These are phyloP conservation scores for Monochamus alternatus DNA, from an alignment of 2,888 invertebrate species.

Conservation along the genomic window DNA sequence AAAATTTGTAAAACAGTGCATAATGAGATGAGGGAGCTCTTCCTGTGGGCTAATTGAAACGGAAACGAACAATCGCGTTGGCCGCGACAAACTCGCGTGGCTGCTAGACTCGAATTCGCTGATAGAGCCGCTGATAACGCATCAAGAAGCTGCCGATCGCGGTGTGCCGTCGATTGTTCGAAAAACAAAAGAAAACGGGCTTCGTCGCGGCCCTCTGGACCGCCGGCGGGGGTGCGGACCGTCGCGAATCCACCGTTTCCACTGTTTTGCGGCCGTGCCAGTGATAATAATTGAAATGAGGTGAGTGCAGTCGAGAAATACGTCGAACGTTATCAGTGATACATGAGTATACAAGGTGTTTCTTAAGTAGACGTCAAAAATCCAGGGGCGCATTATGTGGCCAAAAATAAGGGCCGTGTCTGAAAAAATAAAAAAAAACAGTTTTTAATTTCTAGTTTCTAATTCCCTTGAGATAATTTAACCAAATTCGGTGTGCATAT, in stretches of 20 bases:
- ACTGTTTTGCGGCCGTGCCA: background rate
- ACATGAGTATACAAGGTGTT: too few species aligned
- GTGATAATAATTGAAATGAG: slow-evolving; percentile 34
- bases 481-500: too few species aligned
- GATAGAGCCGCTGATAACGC: slow-evolving; percentile 58
- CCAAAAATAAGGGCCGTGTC: too few species aligned
- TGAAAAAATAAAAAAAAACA: too few species aligned
- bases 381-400: too few species aligned
- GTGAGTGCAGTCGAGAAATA: slow-evolving; percentile 32
- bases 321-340: too few species aligned
- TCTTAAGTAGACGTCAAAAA: too few species aligned
- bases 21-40: slow-evolving; percentile 72
- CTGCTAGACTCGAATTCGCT: slow-evolving; percentile 61
- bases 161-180: slow-evolving; percentile 39
- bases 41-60: slow-evolving; percentile 71
- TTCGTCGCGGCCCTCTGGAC: slow-evolving; percentile 11
- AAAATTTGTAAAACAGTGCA: slow-evolving; percentile 71
- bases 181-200: slow-evolving; percentile 37
- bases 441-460: too few species aligned
- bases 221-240: background rate
- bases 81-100: slow-evolving; percentile 68
- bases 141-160: slow-evolving; percentile 57
- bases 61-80: slow-evolving; percentile 71
- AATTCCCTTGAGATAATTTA: too few species aligned
- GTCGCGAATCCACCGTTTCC: background rate